phyloP scores from a whole-genome alignment of 2,113 vertebrate genomes.

The Leiothrix lutea region DNA sequence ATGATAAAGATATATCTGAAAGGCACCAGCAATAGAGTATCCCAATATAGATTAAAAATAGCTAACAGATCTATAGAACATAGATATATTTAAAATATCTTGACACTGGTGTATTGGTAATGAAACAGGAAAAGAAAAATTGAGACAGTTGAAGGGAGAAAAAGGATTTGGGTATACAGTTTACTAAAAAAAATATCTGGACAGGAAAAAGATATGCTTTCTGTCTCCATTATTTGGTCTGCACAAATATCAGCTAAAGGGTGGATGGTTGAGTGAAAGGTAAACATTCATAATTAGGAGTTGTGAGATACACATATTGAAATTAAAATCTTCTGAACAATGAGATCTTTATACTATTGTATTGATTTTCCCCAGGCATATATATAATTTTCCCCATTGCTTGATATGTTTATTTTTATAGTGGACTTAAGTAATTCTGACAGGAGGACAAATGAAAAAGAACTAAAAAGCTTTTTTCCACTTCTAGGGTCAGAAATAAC shows the following conservation, averaged over 20 bases:
- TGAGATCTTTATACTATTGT: neutral
- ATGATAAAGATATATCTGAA: neutral
- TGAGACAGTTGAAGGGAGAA: neutral
- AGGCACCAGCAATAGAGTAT: neutral
- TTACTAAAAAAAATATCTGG: neutral
- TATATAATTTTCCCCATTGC: neutral
- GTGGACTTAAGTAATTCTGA: neutral
- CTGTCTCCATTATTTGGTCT: neutral
- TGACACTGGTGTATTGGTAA: neutral
- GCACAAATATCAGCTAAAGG: neutral
- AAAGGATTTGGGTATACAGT: neutral
- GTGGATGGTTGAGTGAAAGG: neutral
- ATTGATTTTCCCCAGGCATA: neutral
- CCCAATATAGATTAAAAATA: neutral
- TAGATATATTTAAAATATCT: neutral
- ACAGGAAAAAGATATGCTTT: neutral
- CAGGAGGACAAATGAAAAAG: neutral
- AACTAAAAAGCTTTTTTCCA: neutral
- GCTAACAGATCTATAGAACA: neutral
- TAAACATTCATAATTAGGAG: neutral
- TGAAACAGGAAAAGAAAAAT: neutral
- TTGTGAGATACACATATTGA: neutral
- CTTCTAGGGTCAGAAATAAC: neutral
- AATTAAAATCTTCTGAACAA: neutral
- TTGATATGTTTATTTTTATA: neutral